Conservation (phyloP, 1,140 invertebrate species). For the Leucophenga varia region DNA sequence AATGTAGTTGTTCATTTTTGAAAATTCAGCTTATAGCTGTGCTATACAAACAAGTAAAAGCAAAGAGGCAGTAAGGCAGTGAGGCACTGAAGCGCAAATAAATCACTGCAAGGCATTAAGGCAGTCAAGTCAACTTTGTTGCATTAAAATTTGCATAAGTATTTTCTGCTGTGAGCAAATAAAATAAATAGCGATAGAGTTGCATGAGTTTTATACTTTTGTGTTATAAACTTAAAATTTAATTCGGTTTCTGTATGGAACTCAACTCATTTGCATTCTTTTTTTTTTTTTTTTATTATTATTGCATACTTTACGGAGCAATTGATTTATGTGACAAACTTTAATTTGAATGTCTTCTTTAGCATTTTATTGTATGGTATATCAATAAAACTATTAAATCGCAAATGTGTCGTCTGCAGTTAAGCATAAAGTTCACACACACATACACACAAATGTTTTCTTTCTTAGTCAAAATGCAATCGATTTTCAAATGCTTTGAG, state of each 20-base stretch:
- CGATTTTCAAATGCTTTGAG: neutral
- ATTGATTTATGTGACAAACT: conserved; percentile 20
- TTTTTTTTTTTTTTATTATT: conserved; percentile 35
- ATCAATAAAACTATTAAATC: too few species aligned
- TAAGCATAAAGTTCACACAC: too few species aligned
- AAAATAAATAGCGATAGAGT: too few species aligned
- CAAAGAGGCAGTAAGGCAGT: too few species aligned
- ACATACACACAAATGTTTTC: too few species aligned
- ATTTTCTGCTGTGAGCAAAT: conserved; percentile 19
- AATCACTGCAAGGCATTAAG: conserved; percentile 46
- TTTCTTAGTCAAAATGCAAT: conserved; percentile 16
- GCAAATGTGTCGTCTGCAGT: conserved; percentile 36
- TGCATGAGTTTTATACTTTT: neutral
- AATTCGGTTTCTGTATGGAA: conserved; percentile 1
- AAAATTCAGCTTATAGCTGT: too few species aligned
- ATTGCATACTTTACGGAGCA: conserved; percentile 16
- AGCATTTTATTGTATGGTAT: too few species aligned
- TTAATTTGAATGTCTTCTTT: conserved; percentile 42
- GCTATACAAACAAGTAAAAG: too few species aligned
- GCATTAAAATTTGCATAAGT: conserved; percentile 49
- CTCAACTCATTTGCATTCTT: conserved; percentile 25
- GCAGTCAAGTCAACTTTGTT: conserved; percentile 35
- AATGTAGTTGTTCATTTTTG: too few species aligned
- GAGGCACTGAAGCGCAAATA: too few species aligned
- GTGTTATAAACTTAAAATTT: neutral